Base-by-base conservation (phyloP, 2,113 vertebrate genomes). In the Bufo bufo region DNA sequence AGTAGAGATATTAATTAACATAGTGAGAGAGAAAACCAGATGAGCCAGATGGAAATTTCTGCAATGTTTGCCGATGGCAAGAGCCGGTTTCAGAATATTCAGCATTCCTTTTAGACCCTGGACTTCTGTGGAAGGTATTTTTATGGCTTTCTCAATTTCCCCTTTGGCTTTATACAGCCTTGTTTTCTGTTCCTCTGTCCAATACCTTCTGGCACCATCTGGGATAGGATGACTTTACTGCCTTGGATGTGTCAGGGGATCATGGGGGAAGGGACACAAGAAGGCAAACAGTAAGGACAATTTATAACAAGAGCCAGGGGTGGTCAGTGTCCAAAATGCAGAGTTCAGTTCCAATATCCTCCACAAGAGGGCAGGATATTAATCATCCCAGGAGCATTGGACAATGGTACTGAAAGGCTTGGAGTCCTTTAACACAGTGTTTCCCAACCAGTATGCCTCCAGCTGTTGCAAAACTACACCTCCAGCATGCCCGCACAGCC, bases 61-160 rank as follows among this genome's bases (percentile, higher is more conserved):
- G 50, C 49, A n/a, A 80, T 69, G 63, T 65, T 71, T 71, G 20
- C 77, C 71, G n/a, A 63, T 58, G 82, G 72, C 71, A 78, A 84
- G 23, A 54, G 19, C 16, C 84, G 61, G 82, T 69, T 43, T 78
- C 43, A 59, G 23, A 84, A 78, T 78, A 84, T 52, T 78, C 59
- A 45, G 82, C 81, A 84, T 89, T 89, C 87, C 77, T 89, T 17
- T 69, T 23, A 84, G 61, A 75, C 87, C 81, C 54, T 78, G 71
- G 87, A 59, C 77, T 84, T 84, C 61, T 71, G n/a, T 63, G 23
- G 56, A 89, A 89, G 61, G 82, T 63, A 84, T 89, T 89, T 87
- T 89, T 89, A 89, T 89, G 82, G 87, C 87, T 89, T 89, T 74
- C 82, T 84, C 87, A 78, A 89, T 89, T 87, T 89, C 81, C 87